phyloP scores from a whole-genome alignment of 2,888 invertebrate genomes.

The Phasia obesa region DNA sequence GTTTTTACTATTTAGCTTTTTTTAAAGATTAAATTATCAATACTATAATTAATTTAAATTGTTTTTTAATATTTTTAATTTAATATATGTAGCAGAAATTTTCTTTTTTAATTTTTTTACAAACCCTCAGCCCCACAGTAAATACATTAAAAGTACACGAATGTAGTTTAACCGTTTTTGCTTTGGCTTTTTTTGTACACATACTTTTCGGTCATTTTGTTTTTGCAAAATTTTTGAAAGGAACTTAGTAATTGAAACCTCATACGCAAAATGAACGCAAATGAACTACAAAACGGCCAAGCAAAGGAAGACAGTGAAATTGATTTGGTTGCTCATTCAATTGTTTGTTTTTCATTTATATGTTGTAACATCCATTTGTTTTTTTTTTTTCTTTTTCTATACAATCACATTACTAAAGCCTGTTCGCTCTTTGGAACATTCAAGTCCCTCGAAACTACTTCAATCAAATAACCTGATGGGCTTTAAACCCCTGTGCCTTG shows the following conservation, averaged over 20 bases:
- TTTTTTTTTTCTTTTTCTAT: slow-evolving; percentile 55
- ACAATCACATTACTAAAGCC: slow-evolving; percentile 37
- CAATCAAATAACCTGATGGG: slow-evolving; percentile 19
- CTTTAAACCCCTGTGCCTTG: slow-evolving; percentile 16
- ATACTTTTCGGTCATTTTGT: slow-evolving; percentile 44
- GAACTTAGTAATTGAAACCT: slow-evolving; percentile 41
- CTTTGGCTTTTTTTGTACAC: slow-evolving; percentile 11
- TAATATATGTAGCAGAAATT: too few species aligned
- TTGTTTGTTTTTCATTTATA: slow-evolving; percentile 25
- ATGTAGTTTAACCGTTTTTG: slow-evolving; percentile 4
- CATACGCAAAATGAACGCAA: slow-evolving; percentile 11
- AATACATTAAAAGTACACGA: neutral
- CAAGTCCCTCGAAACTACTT: slow-evolving; percentile 9
- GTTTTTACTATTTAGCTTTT: too few species aligned
- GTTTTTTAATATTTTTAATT: too few species aligned
- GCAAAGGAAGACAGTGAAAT: neutral
- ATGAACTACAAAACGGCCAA: neutral
- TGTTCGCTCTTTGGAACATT: neutral
- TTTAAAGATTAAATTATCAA: too few species aligned
- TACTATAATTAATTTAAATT: too few species aligned
- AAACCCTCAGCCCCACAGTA: slow-evolving; percentile 1
- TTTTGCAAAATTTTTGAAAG: slow-evolving; percentile 52
- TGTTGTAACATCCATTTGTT: neutral
- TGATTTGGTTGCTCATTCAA: slow-evolving; percentile 40
- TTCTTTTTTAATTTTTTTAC: too few species aligned